Evolutionary conservation across 2,113 vertebrate genomes (phyloP).

Genomic region (Macrotus californicus): DNA sequence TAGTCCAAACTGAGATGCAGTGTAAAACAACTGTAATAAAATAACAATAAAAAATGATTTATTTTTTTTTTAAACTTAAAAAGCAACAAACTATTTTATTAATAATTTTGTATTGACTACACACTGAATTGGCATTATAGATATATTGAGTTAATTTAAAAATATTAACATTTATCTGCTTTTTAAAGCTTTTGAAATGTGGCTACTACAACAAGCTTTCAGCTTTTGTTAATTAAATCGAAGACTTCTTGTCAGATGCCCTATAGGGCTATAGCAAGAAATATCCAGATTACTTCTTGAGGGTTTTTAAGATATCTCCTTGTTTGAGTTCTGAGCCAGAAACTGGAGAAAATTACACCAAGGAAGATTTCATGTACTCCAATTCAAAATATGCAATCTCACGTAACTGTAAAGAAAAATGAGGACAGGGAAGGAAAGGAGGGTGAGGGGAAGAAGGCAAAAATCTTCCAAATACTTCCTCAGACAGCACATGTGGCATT

Average conservation of each 20-base stretch:
- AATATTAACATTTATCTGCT: neutral
- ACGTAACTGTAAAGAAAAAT: neutral
- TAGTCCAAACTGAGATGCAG: neutral
- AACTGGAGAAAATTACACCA: neutral
- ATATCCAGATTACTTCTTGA: neutral
- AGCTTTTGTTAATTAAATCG: neutral
- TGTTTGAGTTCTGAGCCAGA: neutral
- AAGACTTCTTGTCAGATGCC: neutral
- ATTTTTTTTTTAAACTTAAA: neutral
- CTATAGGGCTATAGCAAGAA: conserved; percentile 1
- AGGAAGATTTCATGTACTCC: neutral
- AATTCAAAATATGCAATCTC: neutral
- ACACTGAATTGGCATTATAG: neutral
- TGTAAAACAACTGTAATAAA: neutral
- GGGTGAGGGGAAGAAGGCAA: neutral
- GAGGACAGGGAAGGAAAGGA: neutral
- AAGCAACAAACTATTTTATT: neutral
- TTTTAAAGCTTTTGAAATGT: neutral
- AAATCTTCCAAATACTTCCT: neutral
- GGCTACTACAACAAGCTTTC: neutral
- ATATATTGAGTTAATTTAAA: neutral
- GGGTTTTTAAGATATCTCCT: neutral
- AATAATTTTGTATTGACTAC: neutral
- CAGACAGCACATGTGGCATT: neutral
- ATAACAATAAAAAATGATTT: too few relatives aligned